Conservation (phyloP, 1,140 invertebrate species). For the Gonioctena quinquepunctata region DNA sequence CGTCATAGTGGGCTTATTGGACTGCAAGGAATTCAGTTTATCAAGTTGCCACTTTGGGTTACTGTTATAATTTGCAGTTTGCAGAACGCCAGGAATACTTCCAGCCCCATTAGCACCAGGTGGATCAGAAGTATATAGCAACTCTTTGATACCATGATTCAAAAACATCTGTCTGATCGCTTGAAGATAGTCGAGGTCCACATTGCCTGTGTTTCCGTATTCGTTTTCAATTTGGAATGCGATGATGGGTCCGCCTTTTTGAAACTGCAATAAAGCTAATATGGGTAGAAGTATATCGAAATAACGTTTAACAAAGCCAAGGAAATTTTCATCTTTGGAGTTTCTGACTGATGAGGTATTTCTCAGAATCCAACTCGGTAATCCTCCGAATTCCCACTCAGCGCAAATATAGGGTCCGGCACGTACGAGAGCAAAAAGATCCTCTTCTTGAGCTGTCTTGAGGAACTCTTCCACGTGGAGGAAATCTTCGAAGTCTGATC, state of each 20-base stretch:
- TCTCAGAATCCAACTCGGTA: conserved; percentile 42
- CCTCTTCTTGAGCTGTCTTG: conserved; percentile 77
- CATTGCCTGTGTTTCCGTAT: conserved; percentile 55
- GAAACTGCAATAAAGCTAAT: conserved; percentile 60
- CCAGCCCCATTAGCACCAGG: conserved; percentile 28
- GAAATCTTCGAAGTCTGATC: conserved; percentile 71
- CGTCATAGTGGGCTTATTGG: conserved; percentile 63
- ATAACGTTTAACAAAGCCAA: conserved; percentile 56
- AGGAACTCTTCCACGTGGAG: conserved; percentile 68
- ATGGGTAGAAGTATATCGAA: conserved; percentile 57
- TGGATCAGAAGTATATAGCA: conserved; percentile 53
- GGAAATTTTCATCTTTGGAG: conserved; percentile 57
- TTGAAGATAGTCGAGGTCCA: conserved; percentile 56
- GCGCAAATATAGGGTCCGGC: conserved; percentile 95
- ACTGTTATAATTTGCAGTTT: conserved; percentile 62
- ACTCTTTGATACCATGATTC: conserved; percentile 44
- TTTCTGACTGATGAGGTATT: conserved; percentile 55
- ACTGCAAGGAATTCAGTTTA: conserved; percentile 56
- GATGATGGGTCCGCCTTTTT: conserved; percentile 64
- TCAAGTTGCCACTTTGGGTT: conserved; percentile 50
- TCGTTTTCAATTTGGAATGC: conserved; percentile 63
- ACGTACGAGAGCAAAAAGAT: conserved; percentile 80
- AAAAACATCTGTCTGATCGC: conserved; percentile 50
- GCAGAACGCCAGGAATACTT: conserved; percentile 41
- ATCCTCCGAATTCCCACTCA: conserved; percentile 67